Evolutionary conservation across 1,140 invertebrate species (phyloP).

Genomic region (Drosophila sechellia): DNA sequence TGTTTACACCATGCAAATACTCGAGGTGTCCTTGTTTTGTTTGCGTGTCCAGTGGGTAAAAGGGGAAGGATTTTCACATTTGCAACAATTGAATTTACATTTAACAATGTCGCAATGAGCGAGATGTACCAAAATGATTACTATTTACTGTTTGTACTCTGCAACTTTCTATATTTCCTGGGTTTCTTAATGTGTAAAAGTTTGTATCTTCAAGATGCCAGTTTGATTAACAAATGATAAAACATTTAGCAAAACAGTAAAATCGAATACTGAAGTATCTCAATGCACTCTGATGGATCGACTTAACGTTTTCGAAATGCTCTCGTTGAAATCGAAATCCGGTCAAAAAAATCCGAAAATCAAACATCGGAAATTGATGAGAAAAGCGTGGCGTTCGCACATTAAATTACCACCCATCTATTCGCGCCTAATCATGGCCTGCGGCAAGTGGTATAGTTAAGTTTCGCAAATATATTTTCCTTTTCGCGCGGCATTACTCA

Average conservation of each 20-base stretch:
- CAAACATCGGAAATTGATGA: slow-evolving; percentile 35
- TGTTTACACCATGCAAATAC: slow-evolving; percentile 36
- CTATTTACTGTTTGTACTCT: slow-evolving; percentile 16
- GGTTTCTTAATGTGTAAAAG: neutral
- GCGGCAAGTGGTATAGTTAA: slow-evolving; percentile 21
- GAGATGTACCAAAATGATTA: slow-evolving; percentile 36
- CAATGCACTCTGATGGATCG: neutral
- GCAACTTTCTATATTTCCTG: neutral
- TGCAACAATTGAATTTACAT: slow-evolving; percentile 23
- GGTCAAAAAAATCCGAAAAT: slow-evolving; percentile 13
- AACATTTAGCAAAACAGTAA: too few relatives aligned
- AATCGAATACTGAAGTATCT: neutral
- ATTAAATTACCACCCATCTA: slow-evolving; percentile 4
- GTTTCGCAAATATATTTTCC: slow-evolving; percentile 20
- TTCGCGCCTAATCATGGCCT: slow-evolving; percentile 32
- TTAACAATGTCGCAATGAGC: neutral
- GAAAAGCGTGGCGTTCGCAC: slow-evolving; percentile 18
- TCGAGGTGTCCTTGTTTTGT: slow-evolving; percentile 35
- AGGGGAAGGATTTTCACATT: slow-evolving; percentile 3
- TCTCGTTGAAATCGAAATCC: slow-evolving; percentile 4
- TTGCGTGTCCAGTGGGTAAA: slow-evolving; percentile 1
- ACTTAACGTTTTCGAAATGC: slow-evolving; percentile 1
- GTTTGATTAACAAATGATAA: too few relatives aligned
- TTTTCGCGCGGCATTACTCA: slow-evolving; percentile 40
- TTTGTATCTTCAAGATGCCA: too few relatives aligned